These are phyloP conservation scores for Oreochromis niloticus DNA, from an alignment of 2,113 vertebrate genomes.

Conservation along the genomic window DNA sequence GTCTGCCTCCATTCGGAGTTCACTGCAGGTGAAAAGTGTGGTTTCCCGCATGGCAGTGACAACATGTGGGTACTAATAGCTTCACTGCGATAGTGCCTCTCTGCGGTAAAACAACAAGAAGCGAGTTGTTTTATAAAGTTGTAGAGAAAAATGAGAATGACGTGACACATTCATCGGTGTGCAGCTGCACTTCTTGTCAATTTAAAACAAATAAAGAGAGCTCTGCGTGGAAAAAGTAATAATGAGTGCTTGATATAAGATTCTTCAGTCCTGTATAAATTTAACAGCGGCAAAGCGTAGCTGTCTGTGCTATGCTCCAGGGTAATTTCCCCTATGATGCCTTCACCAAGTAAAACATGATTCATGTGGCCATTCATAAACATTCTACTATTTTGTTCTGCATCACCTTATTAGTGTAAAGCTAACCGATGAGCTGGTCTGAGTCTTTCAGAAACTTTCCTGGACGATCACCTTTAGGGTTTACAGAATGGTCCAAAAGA, in stretches of 20 bases:
- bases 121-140: neutral
- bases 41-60: neutral
- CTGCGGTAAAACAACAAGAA: neutral
- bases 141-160: neutral
- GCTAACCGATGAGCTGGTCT: neutral
- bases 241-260: neutral
- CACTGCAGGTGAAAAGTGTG: neutral
- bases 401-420: neutral
- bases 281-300: neutral
- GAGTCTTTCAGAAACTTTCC: neutral
- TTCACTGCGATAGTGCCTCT: neutral
- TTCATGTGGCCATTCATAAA: neutral
- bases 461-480: neutral
- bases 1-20: neutral
- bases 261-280: neutral
- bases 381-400: neutral
- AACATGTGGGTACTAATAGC: neutral
- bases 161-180: neutral
- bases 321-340: neutral
- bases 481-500: neutral
- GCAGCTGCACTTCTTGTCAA: neutral
- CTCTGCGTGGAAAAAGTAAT: fast-evolving
- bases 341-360: neutral
- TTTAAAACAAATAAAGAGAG: neutral
- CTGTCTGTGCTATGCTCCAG: neutral